A percentile compares a stretch with the other conserved stretches of the same genome.
Evolutionary conservation across 2,113 vertebrate genomes (phyloP).

Genomic region (Oostethus manadensis): DNA sequence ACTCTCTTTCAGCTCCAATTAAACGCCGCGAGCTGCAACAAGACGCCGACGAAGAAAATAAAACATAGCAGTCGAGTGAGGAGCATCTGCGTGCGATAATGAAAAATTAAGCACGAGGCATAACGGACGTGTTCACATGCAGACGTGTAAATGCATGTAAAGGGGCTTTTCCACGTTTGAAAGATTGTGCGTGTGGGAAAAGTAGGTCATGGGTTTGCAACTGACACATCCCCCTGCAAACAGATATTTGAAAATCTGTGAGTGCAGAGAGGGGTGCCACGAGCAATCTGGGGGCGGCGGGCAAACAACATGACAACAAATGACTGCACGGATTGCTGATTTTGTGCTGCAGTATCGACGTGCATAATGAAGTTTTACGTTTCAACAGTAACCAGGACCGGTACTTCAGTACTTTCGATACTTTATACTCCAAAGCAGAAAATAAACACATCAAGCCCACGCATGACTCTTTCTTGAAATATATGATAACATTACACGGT

Average conservation of each 20-base stretch:
- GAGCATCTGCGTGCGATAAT: conserved; percentile 58
- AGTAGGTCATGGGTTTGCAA: conserved; percentile 73
- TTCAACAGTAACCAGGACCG: too few relatives aligned
- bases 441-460: too few relatives aligned
- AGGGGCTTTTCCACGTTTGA: conserved; percentile 47
- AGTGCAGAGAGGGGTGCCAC: conserved; percentile 61
- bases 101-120: conserved; percentile 58
- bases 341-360: too few relatives aligned
- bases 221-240: conserved; percentile 71
- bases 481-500: too few relatives aligned
- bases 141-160: conserved; percentile 42
- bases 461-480: too few relatives aligned
- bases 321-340: conserved; percentile 59
- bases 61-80: conserved; percentile 45
- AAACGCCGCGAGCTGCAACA: conserved; percentile 34
- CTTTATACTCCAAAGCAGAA: too few relatives aligned
- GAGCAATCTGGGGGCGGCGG: conserved; percentile 36
- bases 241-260: conserved; percentile 69
- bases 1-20: conserved; percentile 75
- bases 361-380: too few relatives aligned
- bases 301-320: conserved; percentile 49
- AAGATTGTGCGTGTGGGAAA: conserved; percentile 62
- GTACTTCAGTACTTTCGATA: too few relatives aligned
- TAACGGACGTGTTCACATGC: conserved; percentile 58
- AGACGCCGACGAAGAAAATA: conserved; percentile 16